Evolutionary conservation across 2,888 invertebrate species (phyloP).

Genomic region (Latrodectus hesperus): DNA sequence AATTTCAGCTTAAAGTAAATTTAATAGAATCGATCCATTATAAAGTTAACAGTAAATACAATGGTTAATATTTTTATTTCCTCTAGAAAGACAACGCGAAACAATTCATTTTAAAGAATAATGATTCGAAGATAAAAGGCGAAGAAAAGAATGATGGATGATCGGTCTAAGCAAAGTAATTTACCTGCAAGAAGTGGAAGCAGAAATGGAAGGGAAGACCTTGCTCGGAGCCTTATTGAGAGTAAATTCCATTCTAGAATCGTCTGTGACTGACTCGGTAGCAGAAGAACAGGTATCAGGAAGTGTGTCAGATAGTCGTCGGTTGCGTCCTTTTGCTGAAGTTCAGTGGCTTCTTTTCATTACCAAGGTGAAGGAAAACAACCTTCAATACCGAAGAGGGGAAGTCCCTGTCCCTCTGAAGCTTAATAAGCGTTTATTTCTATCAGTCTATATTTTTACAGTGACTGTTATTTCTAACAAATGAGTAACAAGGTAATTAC

Average conservation of each 20-base stretch:
- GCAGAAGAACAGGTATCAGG: conserved; percentile 50
- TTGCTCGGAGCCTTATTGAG: conserved; percentile 60
- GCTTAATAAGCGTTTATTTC: too few relatives aligned
- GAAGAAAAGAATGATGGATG: background rate
- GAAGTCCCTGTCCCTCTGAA: too few relatives aligned
- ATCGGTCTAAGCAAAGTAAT: background rate
- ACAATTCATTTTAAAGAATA: background rate
- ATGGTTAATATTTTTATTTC: background rate
- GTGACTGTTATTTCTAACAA: too few relatives aligned
- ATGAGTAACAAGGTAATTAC: too few relatives aligned
- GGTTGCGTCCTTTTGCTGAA: conserved; percentile 36
- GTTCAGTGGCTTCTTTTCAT: conserved; percentile 40
- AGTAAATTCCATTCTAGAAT: conserved; percentile 43
- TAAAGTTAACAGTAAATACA: background rate
- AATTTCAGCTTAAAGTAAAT: background rate
- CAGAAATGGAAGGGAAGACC: conserved; percentile 16
- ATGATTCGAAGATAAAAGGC: background rate
- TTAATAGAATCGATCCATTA: background rate
- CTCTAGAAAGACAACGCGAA: background rate
- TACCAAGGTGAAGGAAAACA: background rate
- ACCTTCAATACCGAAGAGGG: background rate
- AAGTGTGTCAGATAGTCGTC: conserved; percentile 54
- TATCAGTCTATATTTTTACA: too few relatives aligned
- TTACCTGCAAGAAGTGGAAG: conserved; percentile 20
- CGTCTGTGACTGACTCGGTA: conserved; percentile 31